Evolutionary conservation across 1,140 invertebrate species (phyloP).

Genomic region (Formica exsecta): DNA sequence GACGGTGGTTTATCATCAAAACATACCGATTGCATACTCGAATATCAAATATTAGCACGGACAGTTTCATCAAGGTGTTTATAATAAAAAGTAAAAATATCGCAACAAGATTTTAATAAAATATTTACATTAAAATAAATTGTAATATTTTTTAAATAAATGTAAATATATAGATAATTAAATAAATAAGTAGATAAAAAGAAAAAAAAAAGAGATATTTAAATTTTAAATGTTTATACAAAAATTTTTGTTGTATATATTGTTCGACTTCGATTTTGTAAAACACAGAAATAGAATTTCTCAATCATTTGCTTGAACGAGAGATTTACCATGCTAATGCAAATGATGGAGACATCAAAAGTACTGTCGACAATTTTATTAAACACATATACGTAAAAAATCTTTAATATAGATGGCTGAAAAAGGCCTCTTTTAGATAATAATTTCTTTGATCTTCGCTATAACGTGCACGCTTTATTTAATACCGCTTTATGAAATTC

Average conservation of each 20-base stretch:
- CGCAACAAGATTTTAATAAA: neutral
- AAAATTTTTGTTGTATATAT: neutral
- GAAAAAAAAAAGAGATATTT: neutral
- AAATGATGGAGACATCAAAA: conserved; percentile 21
- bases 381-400: conserved; percentile 31
- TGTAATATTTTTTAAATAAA: neutral
- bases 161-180: neutral
- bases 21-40: neutral
- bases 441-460: conserved; percentile 40
- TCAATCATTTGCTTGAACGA: neutral
- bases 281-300: neutral
- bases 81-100: conserved; percentile 23
- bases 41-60: conserved; percentile 4
- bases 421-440: conserved; percentile 25
- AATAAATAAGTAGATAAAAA: neutral
- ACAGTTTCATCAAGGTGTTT: neutral
- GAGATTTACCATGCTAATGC: neutral
- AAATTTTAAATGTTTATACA: neutral
- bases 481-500: conserved; percentile 53
- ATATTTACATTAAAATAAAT: neutral
- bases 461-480: conserved; percentile 35
- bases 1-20: conserved; percentile 46
- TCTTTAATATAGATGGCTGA: conserved; percentile 17
- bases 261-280: neutral
- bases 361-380: conserved; percentile 21